These are phyloP conservation scores for Hippocampus zosterae DNA, from an alignment of 2,113 vertebrate species.

Conservation along the genomic window DNA sequence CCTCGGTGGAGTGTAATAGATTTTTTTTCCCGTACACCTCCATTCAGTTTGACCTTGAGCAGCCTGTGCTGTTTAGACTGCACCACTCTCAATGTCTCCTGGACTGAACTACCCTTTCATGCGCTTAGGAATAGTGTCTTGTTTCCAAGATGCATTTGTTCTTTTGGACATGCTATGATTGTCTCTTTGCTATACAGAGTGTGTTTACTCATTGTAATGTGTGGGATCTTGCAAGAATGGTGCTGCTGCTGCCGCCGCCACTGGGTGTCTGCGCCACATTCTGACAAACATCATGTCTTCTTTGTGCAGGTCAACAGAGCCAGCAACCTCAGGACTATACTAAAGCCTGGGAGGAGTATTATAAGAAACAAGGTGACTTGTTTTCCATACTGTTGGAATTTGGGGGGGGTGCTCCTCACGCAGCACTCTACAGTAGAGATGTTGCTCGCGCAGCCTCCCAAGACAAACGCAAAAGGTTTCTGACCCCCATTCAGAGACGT, in stretches of 20 bases:
- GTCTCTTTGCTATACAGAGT: constrained; percentile 26
- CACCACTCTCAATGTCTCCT: constrained; percentile 44
- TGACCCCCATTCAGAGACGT: constrained; percentile 61
- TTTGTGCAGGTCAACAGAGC: constrained; percentile 74
- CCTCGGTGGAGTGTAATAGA: constrained; percentile 34
- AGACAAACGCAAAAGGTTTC: constrained; percentile 72
- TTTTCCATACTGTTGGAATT: neutral
- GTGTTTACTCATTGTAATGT: constrained; percentile 23
- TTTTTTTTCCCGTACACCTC: constrained; percentile 29
- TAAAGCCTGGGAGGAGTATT: constrained; percentile 80
- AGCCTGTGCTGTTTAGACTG: constrained; percentile 70
- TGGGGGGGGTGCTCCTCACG: constrained; percentile 46
- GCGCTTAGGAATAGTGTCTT: constrained; percentile 36
- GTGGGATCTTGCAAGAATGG: neutral
- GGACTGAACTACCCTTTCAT: constrained; percentile 49
- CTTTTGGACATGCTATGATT: constrained; percentile 23
- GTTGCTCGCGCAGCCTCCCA: constrained; percentile 56
- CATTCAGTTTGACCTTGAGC: constrained; percentile 40
- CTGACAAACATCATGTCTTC: constrained; percentile 13
- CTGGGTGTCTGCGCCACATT: neutral
- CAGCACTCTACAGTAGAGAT: constrained; percentile 60
- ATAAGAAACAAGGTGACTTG: constrained; percentile 77
- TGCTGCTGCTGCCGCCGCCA: neutral
- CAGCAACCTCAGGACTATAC: constrained; percentile 80
- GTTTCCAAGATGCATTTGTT: constrained; percentile 17